These are phyloP conservation scores for Zaprionus inermis DNA, from an alignment of 1,140 invertebrate species.

Conservation along the genomic window DNA sequence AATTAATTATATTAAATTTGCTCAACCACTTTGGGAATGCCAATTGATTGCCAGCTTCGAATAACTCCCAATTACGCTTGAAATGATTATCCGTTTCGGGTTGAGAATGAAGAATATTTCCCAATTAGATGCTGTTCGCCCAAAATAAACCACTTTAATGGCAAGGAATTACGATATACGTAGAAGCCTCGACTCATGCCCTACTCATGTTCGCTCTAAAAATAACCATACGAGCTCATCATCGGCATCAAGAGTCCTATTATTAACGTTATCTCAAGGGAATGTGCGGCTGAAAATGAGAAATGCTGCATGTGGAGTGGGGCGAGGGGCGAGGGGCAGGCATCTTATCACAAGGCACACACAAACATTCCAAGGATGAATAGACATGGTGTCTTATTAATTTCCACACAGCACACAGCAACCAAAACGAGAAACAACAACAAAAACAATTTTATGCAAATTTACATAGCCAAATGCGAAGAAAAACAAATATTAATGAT, in stretches of 20 bases:
- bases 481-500: slow-evolving; percentile 82
- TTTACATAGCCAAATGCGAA: slow-evolving; percentile 58
- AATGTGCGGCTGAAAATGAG: not conserved
- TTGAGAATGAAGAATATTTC: not conserved
- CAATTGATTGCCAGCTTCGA: not conserved
- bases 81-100: not conserved
- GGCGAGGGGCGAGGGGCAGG: not conserved
- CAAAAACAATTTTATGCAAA: slow-evolving; percentile 73
- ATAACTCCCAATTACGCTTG: not conserved
- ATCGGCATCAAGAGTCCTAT: slow-evolving; percentile 22
- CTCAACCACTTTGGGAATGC: not conserved
- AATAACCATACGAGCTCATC: slow-evolving; percentile 31
- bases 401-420: slow-evolving; percentile 28
- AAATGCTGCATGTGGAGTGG: not conserved
- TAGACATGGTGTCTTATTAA: slow-evolving; percentile 57
- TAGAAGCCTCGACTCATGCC: not conserved
- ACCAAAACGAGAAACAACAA: slow-evolving; percentile 30
- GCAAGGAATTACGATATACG: not conserved
- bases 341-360: slow-evolving; percentile 19
- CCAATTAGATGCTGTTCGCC: not conserved
- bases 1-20: no score
- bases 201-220: slow-evolving; percentile 4
- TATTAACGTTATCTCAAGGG: slow-evolving; percentile 33
- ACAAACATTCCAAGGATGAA: slow-evolving; percentile 33
- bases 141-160: not conserved